A percentile compares a stretch with the other conserved stretches of the same genome.
Conservation (phyloP, 2,797 vertebrate genomes). For the Parotocinclus haroldoi region DNA sequence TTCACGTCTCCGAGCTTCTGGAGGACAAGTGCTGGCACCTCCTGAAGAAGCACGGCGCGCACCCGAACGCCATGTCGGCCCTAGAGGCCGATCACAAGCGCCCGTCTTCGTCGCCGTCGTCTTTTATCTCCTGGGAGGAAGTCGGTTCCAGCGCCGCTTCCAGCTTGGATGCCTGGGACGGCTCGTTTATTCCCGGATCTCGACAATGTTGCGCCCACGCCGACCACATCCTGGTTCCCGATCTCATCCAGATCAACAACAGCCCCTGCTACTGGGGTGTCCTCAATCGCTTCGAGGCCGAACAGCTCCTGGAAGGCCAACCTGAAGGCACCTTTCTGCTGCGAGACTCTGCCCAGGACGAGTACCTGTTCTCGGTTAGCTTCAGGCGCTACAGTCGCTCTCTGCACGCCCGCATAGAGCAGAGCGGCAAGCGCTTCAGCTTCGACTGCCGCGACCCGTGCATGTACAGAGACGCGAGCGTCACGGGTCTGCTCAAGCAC, state of each 20-base stretch:
- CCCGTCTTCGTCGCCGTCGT: conserved; percentile 60
- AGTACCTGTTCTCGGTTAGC: conserved; percentile 95
- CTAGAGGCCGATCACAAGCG: conserved; percentile 67
- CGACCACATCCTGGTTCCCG: conserved; percentile 89
- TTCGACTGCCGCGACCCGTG: conserved; percentile 94
- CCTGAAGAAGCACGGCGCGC: conserved; percentile 80
- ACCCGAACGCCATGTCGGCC: conserved; percentile 67
- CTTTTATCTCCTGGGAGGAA: conserved; percentile 72
- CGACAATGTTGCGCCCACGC: conserved; percentile 74
- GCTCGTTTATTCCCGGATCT: conserved; percentile 51
- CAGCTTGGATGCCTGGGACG: conserved; percentile 74
- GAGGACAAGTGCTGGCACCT: conserved; percentile 95
- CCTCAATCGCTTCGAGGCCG: conserved; percentile 90
- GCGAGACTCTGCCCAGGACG: conserved; percentile 92
- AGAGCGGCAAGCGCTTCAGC: conserved; percentile 93
- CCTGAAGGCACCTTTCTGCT: conserved; percentile 94
- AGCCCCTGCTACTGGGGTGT: conserved; percentile 96
- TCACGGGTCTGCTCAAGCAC: conserved; percentile 89
- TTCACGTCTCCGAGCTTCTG: conserved; percentile 93
- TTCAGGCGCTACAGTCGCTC: conserved; percentile 95
- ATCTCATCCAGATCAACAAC: conserved; percentile 95
- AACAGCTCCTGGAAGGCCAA: conserved; percentile 91
- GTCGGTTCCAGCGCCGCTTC: conserved; percentile 72
- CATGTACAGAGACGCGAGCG: conserved; percentile 90
- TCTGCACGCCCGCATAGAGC: conserved; percentile 93